Evolutionary conservation across 2,797 vertebrate genomes (phyloP).

Genomic region (Micropoecilia bifurca): DNA sequence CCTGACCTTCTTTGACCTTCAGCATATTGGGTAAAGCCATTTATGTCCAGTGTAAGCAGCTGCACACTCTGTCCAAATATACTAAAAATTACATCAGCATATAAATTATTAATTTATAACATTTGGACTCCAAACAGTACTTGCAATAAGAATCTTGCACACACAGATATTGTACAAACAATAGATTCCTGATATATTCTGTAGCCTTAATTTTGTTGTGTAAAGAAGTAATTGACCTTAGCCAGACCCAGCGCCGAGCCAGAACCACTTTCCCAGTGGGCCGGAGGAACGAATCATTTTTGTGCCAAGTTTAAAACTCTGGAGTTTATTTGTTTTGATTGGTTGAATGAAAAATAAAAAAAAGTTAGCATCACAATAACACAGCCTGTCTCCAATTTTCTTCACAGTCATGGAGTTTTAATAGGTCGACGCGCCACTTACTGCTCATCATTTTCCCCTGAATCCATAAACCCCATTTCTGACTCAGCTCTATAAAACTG

Average conservation of each 20-base stretch:
- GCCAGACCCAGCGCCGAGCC: background rate
- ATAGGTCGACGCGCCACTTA: background rate
- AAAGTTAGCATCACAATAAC: background rate
- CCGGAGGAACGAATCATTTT: background rate
- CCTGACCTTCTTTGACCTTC: background rate
- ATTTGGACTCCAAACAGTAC: background rate
- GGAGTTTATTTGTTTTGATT: background rate
- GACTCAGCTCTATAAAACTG: conserved; percentile 3
- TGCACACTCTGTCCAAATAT: background rate
- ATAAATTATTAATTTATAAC: background rate
- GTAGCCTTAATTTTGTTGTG: conserved; percentile 1
- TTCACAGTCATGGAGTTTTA: background rate
- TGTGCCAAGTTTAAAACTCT: background rate
- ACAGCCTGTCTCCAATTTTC: background rate
- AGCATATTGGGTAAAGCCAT: background rate
- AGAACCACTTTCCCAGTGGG: background rate
- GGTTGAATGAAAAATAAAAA: background rate
- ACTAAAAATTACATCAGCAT: background rate
- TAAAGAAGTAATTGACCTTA: background rate
- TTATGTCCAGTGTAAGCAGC: background rate
- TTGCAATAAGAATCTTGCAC: background rate
- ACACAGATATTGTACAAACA: background rate
- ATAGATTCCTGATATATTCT: background rate
- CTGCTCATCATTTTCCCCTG: background rate
- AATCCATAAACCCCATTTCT: background rate